Evolutionary conservation across 23 tunicate species (phyloP).

Genomic region (Halocynthia aurantium): DNA sequence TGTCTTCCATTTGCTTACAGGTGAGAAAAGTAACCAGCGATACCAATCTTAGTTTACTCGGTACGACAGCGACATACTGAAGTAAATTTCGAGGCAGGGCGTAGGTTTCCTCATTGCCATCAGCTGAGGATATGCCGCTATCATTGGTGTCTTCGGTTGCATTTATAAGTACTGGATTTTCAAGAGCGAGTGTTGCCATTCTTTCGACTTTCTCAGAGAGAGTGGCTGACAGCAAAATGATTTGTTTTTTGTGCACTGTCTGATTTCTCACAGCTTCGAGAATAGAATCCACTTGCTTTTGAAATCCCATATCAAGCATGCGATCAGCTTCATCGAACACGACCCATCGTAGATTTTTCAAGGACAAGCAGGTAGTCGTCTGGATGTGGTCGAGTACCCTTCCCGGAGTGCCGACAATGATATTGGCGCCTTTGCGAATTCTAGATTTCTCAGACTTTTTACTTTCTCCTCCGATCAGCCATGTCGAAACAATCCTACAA

Average conservation of each 20-base stretch:
- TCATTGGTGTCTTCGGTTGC: background rate
- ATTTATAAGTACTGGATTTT: slow-evolving; percentile 52
- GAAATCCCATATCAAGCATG: slow-evolving; percentile 93
- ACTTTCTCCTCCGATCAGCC: slow-evolving; percentile 88
- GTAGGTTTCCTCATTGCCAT: slow-evolving; percentile 31
- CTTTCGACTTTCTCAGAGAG: slow-evolving; percentile 86
- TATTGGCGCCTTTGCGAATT: slow-evolving; percentile 78
- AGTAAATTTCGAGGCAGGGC: slow-evolving; percentile 50
- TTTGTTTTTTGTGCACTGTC: slow-evolving; percentile 36
- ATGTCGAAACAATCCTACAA: slow-evolving; percentile 78
- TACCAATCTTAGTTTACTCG: slow-evolving; percentile 75
- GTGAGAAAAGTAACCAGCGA: slow-evolving; percentile 54
- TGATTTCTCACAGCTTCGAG: slow-evolving; percentile 40
- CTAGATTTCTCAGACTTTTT: slow-evolving; percentile 91
- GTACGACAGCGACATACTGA: slow-evolving; percentile 73
- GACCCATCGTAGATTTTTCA: slow-evolving; percentile 52
- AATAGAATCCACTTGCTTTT: slow-evolving; percentile 51
- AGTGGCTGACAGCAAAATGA: slow-evolving; percentile 78
- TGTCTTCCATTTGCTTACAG: slow-evolving; percentile 8
- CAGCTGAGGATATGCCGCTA: background rate
- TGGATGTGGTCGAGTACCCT: slow-evolving; percentile 86
- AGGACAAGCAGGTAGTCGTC: slow-evolving; percentile 51
- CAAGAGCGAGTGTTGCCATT: slow-evolving; percentile 50
- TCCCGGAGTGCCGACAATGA: slow-evolving; percentile 93
- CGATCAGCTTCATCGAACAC: slow-evolving; percentile 99